phyloP scores from a whole-genome alignment of 2,797 vertebrate species.

The Clarias platycephalus region DNA sequence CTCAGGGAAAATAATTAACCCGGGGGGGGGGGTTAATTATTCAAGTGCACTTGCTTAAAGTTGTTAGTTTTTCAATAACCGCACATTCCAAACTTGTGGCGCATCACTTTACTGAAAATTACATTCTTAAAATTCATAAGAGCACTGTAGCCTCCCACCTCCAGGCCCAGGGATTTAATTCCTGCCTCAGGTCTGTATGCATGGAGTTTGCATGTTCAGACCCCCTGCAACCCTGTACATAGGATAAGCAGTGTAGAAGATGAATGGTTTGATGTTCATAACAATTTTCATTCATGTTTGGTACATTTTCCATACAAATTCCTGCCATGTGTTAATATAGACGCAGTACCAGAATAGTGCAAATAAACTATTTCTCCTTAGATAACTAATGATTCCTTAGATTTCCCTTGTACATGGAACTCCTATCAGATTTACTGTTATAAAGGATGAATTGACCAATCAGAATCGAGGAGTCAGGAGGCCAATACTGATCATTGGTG shows the following conservation, averaged over 20 bases:
- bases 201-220: no score
- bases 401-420: background rate
- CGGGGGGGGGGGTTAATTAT: no score
- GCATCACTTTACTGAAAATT: background rate
- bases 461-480: background rate
- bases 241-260: no score
- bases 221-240: no score
- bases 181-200: no score
- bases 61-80: background rate
- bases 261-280: no score
- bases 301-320: background rate
- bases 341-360: background rate
- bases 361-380: background rate
- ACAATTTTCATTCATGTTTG: background rate
- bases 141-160: no score
- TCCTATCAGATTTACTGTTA: background rate
- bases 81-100: background rate
- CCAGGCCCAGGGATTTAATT: no score
- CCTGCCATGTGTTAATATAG: background rate
- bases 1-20: background rate
- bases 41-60: background rate
- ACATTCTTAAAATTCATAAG: no score
- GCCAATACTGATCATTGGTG: no score
- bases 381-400: background rate
- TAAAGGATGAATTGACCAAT: background rate